These are phyloP conservation scores for Acrocephalus scirpaceus DNA, from an alignment of 2,797 vertebrate genomes.

Conservation along the genomic window DNA sequence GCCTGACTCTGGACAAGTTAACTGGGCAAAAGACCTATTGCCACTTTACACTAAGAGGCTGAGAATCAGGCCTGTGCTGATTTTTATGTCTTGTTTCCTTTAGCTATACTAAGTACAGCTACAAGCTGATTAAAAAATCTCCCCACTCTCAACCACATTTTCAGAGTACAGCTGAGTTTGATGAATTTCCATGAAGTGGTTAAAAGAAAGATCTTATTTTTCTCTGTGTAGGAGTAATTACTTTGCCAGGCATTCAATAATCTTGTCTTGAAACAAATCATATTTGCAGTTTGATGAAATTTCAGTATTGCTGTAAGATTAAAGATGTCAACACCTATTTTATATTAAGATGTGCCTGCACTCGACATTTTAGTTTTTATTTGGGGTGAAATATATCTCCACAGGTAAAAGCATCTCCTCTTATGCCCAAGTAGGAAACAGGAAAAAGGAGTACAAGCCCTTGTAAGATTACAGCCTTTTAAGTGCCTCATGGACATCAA, in stretches of 20 bases:
- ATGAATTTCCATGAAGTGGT: not conserved
- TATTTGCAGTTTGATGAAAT: conserved; percentile 24
- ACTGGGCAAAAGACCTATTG: not conserved
- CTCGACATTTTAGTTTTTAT: not conserved
- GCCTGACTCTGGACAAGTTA: not conserved
- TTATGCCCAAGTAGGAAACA: not conserved
- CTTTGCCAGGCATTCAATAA: conserved; percentile 44
- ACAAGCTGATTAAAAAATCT: conserved; percentile 3
- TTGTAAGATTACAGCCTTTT: not conserved
- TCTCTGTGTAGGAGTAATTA: conserved; percentile 38
- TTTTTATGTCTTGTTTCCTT: not conserved
- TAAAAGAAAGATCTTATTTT: conserved; percentile 44
- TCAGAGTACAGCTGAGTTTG: not conserved
- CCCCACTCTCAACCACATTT: not conserved
- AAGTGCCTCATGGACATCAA: not conserved
- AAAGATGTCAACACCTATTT: not conserved
- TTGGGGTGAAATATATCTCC: not conserved
- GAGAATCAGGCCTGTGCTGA: not conserved
- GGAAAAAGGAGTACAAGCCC: not conserved
- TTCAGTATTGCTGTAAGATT: conserved; percentile 16
- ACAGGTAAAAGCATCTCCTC: not conserved
- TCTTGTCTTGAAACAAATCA: conserved; percentile 19
- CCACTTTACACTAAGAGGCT: not conserved
- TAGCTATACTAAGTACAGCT: not conserved
- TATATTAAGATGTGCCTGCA: not conserved